Evolutionary conservation across 2,797 vertebrate species (phyloP).

Genomic region (Antrozous pallidus): DNA sequence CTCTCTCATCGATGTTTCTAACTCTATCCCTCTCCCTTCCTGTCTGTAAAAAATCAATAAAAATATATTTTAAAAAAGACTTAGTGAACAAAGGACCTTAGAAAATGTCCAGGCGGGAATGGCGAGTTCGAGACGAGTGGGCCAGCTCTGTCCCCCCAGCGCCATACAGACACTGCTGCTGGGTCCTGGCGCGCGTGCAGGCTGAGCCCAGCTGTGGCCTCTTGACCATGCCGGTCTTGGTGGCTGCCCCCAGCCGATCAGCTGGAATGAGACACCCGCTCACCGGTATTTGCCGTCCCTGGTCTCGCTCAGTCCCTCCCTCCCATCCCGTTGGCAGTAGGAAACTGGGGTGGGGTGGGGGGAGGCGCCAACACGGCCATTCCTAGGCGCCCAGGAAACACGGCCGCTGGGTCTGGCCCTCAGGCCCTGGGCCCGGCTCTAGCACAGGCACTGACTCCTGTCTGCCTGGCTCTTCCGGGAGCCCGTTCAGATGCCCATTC

Average conservation of each 20-base stretch:
- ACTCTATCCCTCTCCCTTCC: too few relatives aligned
- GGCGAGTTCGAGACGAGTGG: background rate
- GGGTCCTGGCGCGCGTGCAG: accelerated
- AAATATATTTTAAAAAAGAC: too few relatives aligned
- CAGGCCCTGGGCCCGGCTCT: background rate
- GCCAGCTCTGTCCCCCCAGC: background rate
- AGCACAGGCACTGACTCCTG: background rate
- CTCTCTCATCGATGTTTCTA: too few relatives aligned
- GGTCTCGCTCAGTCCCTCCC: background rate
- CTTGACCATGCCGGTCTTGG: background rate
- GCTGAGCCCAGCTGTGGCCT: background rate
- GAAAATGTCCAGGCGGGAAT: background rate
- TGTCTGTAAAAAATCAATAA: too few relatives aligned
- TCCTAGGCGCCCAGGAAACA: background rate
- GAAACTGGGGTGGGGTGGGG: too few relatives aligned
- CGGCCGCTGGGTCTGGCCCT: background rate
- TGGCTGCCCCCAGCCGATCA: background rate
- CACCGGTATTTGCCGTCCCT: background rate
- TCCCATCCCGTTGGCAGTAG: background rate
- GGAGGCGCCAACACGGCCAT: too few relatives aligned
- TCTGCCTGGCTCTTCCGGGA: background rate
- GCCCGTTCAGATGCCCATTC: background rate
- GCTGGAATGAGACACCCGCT: background rate
- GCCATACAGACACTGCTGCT: accelerated
- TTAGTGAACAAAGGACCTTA: background rate